These are phyloP conservation scores for Engraulis encrasicolus DNA, from an alignment of 2,113 vertebrate species.

Conservation along the genomic window DNA sequence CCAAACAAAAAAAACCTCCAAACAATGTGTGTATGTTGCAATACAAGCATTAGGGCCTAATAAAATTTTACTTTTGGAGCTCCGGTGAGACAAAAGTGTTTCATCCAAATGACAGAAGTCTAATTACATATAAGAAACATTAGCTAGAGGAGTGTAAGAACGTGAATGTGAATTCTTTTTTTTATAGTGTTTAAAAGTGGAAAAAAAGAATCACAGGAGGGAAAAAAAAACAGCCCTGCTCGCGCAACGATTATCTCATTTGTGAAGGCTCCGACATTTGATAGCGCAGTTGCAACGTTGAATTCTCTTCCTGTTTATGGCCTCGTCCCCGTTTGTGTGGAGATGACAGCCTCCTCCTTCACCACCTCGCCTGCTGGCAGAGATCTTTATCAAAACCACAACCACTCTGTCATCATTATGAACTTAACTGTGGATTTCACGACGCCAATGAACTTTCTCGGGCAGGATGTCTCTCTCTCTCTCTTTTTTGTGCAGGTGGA, in stretches of 20 bases:
- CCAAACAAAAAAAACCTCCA: no score
- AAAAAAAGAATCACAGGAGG: neutral
- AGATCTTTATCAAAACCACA: constrained; percentile 72
- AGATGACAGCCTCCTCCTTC: constrained; percentile 11
- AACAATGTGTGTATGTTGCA: no score
- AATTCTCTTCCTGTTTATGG: constrained; percentile 35
- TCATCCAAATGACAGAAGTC: neutral
- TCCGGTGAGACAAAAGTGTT: neutral
- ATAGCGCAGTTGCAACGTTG: constrained; percentile 27
- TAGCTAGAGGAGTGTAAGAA: neutral
- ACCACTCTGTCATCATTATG: constrained; percentile 20
- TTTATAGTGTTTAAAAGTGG: neutral
- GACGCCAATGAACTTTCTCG: neutral
- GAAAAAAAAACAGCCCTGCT: neutral
- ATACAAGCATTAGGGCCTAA: no score
- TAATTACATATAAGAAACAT: neutral
- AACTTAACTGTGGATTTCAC: constrained; percentile 7
- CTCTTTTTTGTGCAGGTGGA: neutral
- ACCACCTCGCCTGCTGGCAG: constrained; percentile 45
- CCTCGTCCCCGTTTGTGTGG: constrained; percentile 1
- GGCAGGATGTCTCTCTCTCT: neutral
- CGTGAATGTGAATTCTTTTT: neutral
- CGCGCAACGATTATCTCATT: neutral
- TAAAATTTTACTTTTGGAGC: no score
- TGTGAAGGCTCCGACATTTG: neutral